Evolutionary conservation across 1,140 invertebrate genomes (phyloP).

Genomic region (Drosophila tristis): DNA sequence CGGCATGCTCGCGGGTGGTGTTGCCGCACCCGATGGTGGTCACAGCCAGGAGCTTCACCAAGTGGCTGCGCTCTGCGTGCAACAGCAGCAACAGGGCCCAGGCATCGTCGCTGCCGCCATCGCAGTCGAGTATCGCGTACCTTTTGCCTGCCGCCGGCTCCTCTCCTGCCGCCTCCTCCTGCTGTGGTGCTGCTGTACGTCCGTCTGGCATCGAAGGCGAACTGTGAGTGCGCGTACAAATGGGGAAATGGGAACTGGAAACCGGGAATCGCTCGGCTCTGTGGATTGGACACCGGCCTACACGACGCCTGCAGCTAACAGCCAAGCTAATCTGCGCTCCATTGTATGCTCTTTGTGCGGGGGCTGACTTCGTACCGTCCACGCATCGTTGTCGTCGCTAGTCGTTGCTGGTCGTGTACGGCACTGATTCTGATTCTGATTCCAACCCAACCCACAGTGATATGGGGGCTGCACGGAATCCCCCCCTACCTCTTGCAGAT

Average conservation of each 20-base stretch:
- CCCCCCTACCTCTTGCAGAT: neutral
- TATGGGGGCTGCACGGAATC: constrained; percentile 11
- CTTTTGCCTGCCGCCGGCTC: neutral
- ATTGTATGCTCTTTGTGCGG: no score
- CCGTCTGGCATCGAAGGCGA: constrained; percentile 39
- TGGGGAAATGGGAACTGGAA: no score
- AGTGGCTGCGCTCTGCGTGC: constrained; percentile 84
- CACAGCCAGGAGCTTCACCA: constrained; percentile 86
- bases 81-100: constrained; percentile 87
- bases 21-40: constrained; percentile 88
- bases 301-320: constrained; percentile 3
- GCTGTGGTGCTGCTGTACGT: constrained; percentile 13
- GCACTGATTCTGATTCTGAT: neutral
- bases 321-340: constrained; percentile 4
- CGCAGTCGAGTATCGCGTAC: constrained; percentile 87
- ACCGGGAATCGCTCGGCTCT: no score
- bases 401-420: constrained; percentile 1
- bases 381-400: no score
- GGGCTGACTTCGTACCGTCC: no score
- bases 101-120: constrained; percentile 88
- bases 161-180: neutral
- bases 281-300: no score
- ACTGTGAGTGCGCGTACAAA: constrained; percentile 19
- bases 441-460: no score
- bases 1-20: constrained; percentile 86